Conservation (phyloP, 2,113 vertebrate species). For the Forbesichthys papilliferus region DNA sequence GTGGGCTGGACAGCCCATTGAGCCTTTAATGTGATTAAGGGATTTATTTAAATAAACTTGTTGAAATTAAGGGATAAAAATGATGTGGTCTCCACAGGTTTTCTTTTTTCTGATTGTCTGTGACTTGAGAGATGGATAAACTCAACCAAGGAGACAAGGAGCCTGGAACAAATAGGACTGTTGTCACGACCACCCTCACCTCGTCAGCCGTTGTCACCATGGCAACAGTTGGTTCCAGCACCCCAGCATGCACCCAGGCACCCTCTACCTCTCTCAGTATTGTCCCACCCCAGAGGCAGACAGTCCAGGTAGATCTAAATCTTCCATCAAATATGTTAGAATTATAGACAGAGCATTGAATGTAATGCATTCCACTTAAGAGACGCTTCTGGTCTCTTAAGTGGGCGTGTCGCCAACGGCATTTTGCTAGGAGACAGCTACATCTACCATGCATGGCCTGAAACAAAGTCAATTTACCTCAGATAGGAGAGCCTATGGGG, state of each 20-base stretch:
- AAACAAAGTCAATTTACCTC: no score
- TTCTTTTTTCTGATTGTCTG: slow-evolving; percentile 51
- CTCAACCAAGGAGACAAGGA: slow-evolving; percentile 72
- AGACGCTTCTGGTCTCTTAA: not conserved
- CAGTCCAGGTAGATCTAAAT: slow-evolving; percentile 81
- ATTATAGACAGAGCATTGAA: not conserved
- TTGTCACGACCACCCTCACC: slow-evolving; percentile 31
- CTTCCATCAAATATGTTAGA: not conserved
- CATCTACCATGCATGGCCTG: no score
- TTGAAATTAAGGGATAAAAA: no score
- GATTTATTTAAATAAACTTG: no score
- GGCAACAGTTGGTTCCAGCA: slow-evolving; percentile 72
- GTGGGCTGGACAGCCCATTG: no score
- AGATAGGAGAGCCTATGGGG: not conserved
- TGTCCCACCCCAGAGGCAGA: slow-evolving; percentile 82
- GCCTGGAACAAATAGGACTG: slow-evolving; percentile 75
- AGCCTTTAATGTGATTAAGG: no score
- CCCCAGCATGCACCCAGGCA: slow-evolving; percentile 74
- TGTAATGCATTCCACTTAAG: not conserved
- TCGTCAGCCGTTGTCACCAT: slow-evolving; percentile 75
- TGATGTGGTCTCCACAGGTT: slow-evolving; percentile 32
- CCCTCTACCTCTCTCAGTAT: slow-evolving; percentile 85
- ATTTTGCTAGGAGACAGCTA: no score
- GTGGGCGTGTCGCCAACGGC: no score
- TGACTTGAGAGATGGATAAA: slow-evolving; percentile 57